Evolutionary conservation across 2,113 vertebrate species (phyloP).

Genomic region (Thunnus thynnus): DNA sequence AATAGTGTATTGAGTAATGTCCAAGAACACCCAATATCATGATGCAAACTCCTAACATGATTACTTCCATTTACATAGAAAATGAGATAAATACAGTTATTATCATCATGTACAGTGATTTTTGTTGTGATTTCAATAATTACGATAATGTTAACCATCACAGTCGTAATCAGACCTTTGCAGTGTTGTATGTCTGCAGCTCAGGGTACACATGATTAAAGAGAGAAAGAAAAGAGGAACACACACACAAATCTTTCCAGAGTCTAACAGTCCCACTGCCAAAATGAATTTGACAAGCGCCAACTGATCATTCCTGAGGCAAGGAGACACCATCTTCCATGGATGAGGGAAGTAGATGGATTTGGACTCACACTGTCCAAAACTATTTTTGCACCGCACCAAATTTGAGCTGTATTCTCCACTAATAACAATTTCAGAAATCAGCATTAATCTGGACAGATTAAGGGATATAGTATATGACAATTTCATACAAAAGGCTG

Average conservation of each 20-base stretch:
- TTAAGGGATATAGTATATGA: conserved; percentile 2
- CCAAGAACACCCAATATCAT: not conserved
- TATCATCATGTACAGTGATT: too few species aligned
- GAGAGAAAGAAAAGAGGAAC: not conserved
- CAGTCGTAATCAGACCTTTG: not conserved
- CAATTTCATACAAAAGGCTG: not conserved
- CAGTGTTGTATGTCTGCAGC: not conserved
- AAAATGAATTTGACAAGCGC: conserved; percentile 30
- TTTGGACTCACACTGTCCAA: conserved; percentile 14
- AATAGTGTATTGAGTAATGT: not conserved
- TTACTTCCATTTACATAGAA: too few species aligned
- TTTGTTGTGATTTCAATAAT: conserved; percentile 3
- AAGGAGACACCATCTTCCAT: conserved; percentile 29
- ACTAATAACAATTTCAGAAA: not conserved
- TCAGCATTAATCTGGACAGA: not conserved
- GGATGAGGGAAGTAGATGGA: conserved; percentile 12
- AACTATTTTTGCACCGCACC: not conserved
- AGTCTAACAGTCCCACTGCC: conserved; percentile 14
- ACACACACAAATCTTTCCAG: conserved; percentile 1
- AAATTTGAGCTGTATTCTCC: not conserved
- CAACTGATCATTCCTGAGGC: conserved; percentile 34
- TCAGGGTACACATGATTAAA: not conserved
- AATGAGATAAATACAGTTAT: too few species aligned
- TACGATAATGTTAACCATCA: not conserved
- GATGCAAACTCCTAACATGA: too few species aligned